Evolutionary conservation across 2,113 vertebrate species (phyloP), one percentile per base, ranked within the genome.

Genomic region (Triplophysa siluroides): DNA sequence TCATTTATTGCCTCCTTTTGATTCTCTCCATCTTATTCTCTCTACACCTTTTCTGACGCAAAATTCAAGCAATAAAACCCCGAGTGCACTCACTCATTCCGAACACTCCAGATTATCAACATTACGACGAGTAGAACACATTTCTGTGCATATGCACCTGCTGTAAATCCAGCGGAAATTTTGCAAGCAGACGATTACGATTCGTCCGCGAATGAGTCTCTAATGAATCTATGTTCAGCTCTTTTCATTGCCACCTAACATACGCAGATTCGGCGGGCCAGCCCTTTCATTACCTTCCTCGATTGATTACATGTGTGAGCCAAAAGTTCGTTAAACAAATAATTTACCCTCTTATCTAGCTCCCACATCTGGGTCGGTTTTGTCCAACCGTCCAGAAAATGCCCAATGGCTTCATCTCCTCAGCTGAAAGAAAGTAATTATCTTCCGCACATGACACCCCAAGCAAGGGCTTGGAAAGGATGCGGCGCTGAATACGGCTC

Each of bases 401-500:
- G 41, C 65, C 76, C 77, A 67, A 52, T 29, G 19, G 70, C 80
- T 33, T 56, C n/a, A 67, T 81, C 60, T 9, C 43, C 60, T 75
- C 66, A 79, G 47, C 63, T 78, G 64, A 86, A 80, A 73, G 66
- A 73, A 78, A 81, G 76, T 64, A 83, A 87, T 85, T 83, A 85
- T 74, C 82, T 82, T 33, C 58, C 65, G 47, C 67, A 83, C 80
- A 84, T 72, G 67, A 74, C 23, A 45, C 43, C 21, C 21, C 38
- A 33, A 73, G 66, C 19, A 54, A 60, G 70, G 79, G 64, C 67
- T 24, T 33, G 73, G 33, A 54, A 80, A 81, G 64, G 76, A 80
- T 83, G 47, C 16, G 21, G 26, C 45, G 58, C 71, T 81, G 74
- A 81, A 83, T 83, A 76, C 60, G 74, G 52, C 78, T 24, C 73